Evolutionary conservation across 2,113 vertebrate genomes (phyloP), one percentile per base, ranked within the genome.

Genomic region (Mirza zaza): DNA sequence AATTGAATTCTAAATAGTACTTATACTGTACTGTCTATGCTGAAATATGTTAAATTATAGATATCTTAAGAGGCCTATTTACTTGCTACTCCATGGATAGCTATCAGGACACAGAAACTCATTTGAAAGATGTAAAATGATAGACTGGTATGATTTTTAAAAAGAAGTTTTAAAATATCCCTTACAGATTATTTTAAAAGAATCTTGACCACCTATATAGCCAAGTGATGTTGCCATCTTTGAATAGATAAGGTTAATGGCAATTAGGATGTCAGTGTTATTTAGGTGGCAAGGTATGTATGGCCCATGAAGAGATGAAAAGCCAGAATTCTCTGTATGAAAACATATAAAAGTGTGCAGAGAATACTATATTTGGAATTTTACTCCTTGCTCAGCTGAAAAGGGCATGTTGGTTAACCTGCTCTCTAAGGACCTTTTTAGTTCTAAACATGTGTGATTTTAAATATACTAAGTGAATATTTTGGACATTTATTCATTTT

Each of bases 391-490:
- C 55, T 89, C 8, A 42, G 15, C 34, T 77, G 50, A 81, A 94
- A 92, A 87, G n/a, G 73, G 11, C 8, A 39, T 76, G 25, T 83
- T 91, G 55, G 14, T 11, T 52, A 86, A 79, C 18, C 23, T 95
- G 75, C 13, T 86, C 34, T 88, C 27, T 96, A 48, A 81, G 63
- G 17, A 77, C 23, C 17, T 83, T 76, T 76, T 63, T 8, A 88
- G 5, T 91, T 92, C 39, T 61, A 63, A 92, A 87, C 94, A 90
- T 25, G 59, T 84, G 8, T 95, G 42, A 67, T 88, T 88, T 93
- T 94, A 55, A 73, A 45, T 79, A 20, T 75, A 42, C 14, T 76
- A 45, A 89, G 65, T 82, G 36, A 84, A 52, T 85, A n/a, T 34
- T 23, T 94, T 68, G 4, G 15, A 52, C 4, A 55, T 55, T 18